Conservation (phyloP, 2,797 vertebrate genomes). For the Alcedo atthis region DNA sequence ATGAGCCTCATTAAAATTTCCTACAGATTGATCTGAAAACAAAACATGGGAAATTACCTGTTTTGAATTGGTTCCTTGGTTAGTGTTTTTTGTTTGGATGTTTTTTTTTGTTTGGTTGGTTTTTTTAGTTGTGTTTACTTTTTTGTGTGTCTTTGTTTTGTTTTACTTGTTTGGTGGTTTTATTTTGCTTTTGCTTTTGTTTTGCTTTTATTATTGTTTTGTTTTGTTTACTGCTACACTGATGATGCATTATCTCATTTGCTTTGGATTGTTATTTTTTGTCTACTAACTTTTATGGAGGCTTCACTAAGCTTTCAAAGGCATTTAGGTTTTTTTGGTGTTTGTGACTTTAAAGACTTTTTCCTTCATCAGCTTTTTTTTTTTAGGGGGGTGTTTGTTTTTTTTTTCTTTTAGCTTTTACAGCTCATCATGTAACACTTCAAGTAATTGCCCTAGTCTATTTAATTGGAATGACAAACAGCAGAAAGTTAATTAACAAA, state of each 20-base stretch:
- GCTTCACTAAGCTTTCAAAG: not conserved
- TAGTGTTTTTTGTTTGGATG: not conserved
- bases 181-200: not conserved
- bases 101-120: not conserved
- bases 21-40: not conserved
- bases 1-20: not conserved
- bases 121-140: not conserved
- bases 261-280: not conserved
- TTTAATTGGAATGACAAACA: slow-evolving; percentile 75
- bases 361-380: not conserved
- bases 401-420: not conserved
- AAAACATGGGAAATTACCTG: not conserved
- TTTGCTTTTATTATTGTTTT: not conserved
- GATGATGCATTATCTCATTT: not conserved
- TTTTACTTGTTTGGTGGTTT: not conserved
- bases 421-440: slow-evolving; percentile 33
- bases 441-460: slow-evolving; percentile 56
- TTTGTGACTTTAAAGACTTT: not conserved
- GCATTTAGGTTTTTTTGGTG: not conserved
- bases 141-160: too few relatives aligned
- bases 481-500: slow-evolving; percentile 73
- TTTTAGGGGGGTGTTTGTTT: not conserved
- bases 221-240: not conserved
- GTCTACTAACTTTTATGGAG: not conserved
- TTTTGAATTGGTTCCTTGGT: not conserved